These are phyloP conservation scores for Craseonycteris thonglongyai DNA, from an alignment of 2,113 vertebrate species.

Conservation along the genomic window DNA sequence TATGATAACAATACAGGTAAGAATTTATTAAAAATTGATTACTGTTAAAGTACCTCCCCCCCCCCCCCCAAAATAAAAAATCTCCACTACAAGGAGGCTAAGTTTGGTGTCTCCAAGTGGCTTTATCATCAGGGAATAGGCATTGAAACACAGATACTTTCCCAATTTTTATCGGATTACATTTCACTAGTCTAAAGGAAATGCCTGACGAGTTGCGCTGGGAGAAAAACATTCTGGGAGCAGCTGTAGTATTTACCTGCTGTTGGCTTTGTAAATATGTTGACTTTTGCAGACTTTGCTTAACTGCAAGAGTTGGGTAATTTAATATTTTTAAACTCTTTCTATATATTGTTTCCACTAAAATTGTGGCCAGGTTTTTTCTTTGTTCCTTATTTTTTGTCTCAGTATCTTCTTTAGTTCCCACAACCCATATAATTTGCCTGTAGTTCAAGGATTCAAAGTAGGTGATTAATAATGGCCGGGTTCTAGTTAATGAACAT, in stretches of 20 bases:
- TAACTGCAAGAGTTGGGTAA: neutral
- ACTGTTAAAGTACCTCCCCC: no score
- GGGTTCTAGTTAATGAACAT: neutral
- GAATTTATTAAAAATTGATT: neutral
- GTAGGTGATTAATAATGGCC: neutral
- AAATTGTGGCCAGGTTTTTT: neutral
- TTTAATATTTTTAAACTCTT: constrained; percentile 2
- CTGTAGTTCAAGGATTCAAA: neutral
- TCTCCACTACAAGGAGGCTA: neutral
- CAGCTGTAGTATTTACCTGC: neutral
- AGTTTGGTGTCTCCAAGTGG: neutral
- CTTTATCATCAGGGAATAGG: neutral
- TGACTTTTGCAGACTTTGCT: neutral
- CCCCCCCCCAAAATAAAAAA: neutral
- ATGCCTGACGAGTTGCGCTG: neutral
- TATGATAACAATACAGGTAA: constrained; percentile 97
- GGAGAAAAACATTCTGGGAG: neutral
- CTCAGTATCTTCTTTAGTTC: neutral
- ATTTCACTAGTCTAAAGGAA: neutral
- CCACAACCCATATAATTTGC: neutral
- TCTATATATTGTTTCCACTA: neutral
- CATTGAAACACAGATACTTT: neutral
- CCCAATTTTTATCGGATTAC: neutral
- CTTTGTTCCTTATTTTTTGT: neutral
- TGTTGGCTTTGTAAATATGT: neutral